Evolutionary conservation across 2,888 invertebrate genomes (phyloP).

Genomic region (Thecophora atra): DNA sequence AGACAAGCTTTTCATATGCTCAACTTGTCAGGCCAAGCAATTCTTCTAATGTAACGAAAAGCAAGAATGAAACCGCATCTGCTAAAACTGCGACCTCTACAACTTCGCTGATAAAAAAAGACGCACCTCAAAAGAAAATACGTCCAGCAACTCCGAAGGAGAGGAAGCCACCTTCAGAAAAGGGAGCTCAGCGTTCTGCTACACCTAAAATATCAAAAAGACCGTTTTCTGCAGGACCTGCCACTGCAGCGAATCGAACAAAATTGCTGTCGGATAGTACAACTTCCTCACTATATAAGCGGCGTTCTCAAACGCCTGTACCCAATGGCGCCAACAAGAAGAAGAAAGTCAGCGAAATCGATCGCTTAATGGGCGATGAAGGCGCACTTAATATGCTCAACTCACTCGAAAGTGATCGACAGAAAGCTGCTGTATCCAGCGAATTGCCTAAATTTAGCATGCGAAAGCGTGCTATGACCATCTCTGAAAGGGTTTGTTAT

Average conservation of each 20-base stretch:
- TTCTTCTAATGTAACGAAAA: slow-evolving; percentile 39
- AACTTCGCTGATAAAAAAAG: slow-evolving; percentile 27
- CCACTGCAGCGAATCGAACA: slow-evolving; percentile 21
- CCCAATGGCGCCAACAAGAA: slow-evolving; percentile 57
- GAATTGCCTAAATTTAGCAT: slow-evolving; percentile 48
- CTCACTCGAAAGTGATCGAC: slow-evolving; percentile 71
- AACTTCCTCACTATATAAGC: slow-evolving; percentile 46
- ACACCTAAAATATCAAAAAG: slow-evolving; percentile 40
- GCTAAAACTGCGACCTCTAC: slow-evolving; percentile 29
- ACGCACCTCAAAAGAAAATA: slow-evolving; percentile 45
- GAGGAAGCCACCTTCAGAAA: slow-evolving; percentile 41
- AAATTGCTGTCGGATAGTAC: slow-evolving; percentile 1
- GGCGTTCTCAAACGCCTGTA: slow-evolving; percentile 56
- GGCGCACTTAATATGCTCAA: slow-evolving; percentile 88
- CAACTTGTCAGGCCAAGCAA: slow-evolving; percentile 57
- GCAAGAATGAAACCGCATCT: slow-evolving; percentile 41
- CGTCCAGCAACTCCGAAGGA: slow-evolving; percentile 53
- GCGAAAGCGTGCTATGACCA: slow-evolving; percentile 58
- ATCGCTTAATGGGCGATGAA: slow-evolving; percentile 82
- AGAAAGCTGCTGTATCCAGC: slow-evolving; percentile 46
- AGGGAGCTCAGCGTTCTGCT: slow-evolving; percentile 36
- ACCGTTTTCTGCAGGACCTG: background rate
- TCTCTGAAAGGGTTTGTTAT: slow-evolving; percentile 52
- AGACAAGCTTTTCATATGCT: slow-evolving; percentile 64
- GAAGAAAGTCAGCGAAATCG: slow-evolving; percentile 76